These are phyloP conservation scores for Erynnis tages DNA, from an alignment of 2,888 invertebrate genomes.

Conservation along the genomic window DNA sequence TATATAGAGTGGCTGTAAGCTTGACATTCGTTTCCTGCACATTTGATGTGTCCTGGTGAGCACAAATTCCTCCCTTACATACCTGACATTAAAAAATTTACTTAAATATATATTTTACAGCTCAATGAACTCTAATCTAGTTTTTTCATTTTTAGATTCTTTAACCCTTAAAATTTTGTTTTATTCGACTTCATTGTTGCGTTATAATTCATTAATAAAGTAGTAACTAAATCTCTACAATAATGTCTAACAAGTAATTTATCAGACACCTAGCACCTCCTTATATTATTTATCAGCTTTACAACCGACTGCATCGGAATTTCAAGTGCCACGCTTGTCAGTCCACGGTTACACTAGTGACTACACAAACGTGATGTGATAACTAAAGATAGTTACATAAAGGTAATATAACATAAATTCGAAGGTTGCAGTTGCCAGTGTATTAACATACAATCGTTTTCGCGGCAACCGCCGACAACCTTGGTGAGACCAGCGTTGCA, in stretches of 20 bases:
- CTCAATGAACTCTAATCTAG: no score
- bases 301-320: slow-evolving; percentile 19
- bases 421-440: slow-evolving; percentile 17
- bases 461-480: slow-evolving; percentile 16
- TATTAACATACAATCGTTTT: slow-evolving; percentile 27
- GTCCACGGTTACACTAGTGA: no score
- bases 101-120: no score
- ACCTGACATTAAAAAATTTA: no score
- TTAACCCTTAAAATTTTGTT: no score
- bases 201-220: background rate
- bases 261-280: slow-evolving; percentile 4
- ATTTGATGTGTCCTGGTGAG: no score
- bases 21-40: no score
- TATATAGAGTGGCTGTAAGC: no score
- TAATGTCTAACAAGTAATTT: slow-evolving; percentile 5
- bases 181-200: no score
- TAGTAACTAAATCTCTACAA: background rate
- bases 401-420: slow-evolving; percentile 20
- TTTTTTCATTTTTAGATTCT: no score
- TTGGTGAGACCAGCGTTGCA: slow-evolving; percentile 20
- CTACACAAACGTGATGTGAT: slow-evolving; percentile 1
- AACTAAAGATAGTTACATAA: slow-evolving; percentile 20
- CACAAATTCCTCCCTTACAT: no score
- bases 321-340: slow-evolving; percentile 11
- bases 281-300: slow-evolving; percentile 20